Evolutionary conservation across 2,888 invertebrate genomes (phyloP).

Genomic region (Tethea ocularis): DNA sequence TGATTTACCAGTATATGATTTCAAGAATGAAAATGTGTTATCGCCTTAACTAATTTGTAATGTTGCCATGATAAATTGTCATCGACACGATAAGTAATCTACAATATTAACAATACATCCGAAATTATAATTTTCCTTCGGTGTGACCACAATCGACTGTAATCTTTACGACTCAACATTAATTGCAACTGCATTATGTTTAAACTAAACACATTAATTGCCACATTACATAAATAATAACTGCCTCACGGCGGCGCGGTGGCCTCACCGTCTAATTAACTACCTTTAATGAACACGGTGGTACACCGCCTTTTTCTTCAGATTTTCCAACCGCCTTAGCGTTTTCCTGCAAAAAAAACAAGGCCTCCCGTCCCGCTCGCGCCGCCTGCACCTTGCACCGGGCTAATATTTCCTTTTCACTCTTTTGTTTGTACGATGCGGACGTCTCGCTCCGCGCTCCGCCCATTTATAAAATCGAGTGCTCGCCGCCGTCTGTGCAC

Average conservation of each 20-base stretch:
- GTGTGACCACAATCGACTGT: constrained; percentile 3
- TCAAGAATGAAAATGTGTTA: background rate
- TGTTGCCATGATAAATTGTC: background rate
- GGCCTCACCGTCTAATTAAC: constrained; percentile 46
- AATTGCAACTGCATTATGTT: constrained; percentile 37
- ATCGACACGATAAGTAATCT: background rate
- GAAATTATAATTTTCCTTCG: background rate
- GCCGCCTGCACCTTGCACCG: constrained; percentile 73
- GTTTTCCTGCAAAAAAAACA: constrained; percentile 62
- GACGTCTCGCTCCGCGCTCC: constrained; percentile 75
- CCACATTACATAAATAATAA: constrained; percentile 50
- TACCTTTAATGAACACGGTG: constrained; percentile 36
- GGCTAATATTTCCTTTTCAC: constrained; percentile 77
- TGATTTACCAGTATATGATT: background rate
- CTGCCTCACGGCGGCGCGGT: constrained; percentile 31
- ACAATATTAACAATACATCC: background rate
- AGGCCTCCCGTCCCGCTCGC: constrained; percentile 56
- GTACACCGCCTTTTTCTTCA: constrained; percentile 63
- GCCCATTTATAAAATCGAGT: constrained; percentile 83
- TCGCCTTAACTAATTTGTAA: background rate
- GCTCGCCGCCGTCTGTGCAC: constrained; percentile 73
- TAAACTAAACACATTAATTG: constrained; percentile 42
- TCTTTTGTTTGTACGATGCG: constrained; percentile 62
- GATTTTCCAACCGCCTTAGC: constrained; percentile 74
- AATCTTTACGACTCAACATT: constrained; percentile 28